phyloP scores from a whole-genome alignment of 2,888 invertebrate species.

The Cryptosula pallasiana region DNA sequence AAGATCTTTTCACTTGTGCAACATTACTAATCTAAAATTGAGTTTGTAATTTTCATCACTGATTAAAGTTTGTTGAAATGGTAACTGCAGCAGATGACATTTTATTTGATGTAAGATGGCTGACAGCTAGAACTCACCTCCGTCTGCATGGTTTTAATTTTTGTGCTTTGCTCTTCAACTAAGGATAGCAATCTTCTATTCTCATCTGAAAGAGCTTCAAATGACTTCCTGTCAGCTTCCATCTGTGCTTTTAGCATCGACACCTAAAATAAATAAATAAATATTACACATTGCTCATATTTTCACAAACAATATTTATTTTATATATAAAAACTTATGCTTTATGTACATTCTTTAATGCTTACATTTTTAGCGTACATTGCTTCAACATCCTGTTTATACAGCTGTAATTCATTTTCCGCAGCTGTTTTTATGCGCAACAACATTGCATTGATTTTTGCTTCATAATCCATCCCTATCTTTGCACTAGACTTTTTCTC shows the following conservation, averaged over 20 bases:
- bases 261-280: no score
- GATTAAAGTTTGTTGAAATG: no score
- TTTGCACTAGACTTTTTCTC: slow-evolving; percentile 28
- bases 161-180: slow-evolving; percentile 37
- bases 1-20: not conserved
- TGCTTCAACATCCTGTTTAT: slow-evolving; percentile 25
- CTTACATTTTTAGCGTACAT: slow-evolving; percentile 25
- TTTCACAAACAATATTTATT: no score
- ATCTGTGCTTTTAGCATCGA: slow-evolving; percentile 41
- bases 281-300: no score
- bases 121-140: no score
- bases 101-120: no score
- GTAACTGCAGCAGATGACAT: no score
- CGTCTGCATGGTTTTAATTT: slow-evolving; percentile 39
- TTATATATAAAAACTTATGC: no score
- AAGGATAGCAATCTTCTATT: slow-evolving; percentile 36
- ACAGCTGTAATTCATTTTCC: slow-evolving; percentile 28
- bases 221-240: slow-evolving; percentile 37
- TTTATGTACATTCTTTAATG: not conserved
- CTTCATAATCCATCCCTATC: slow-evolving; percentile 25
- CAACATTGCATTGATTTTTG: not conserved
- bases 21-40: slow-evolving; percentile 6
- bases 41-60: no score
- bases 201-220: slow-evolving; percentile 36
- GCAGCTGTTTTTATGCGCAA: slow-evolving; percentile 26